These are phyloP conservation scores for Drosophila mauritiana DNA, from an alignment of 1,140 invertebrate species.

Conservation along the genomic window DNA sequence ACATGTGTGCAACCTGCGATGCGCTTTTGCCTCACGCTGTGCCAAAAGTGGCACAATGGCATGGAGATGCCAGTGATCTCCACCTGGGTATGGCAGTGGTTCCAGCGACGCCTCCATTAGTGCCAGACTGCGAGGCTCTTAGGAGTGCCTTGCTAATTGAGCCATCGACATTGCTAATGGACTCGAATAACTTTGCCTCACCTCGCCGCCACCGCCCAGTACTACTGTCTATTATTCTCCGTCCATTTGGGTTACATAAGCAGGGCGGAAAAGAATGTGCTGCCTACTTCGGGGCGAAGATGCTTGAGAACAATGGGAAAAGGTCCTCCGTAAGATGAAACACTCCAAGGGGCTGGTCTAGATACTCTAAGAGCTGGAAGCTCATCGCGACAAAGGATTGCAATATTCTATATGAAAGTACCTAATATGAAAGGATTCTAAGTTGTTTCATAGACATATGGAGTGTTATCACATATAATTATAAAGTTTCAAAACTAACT, in stretches of 20 bases:
- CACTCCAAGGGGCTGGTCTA: conserved; percentile 2
- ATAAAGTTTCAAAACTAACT: no score
- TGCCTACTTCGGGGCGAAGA: conserved; percentile 30
- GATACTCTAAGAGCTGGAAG: conserved; percentile 1
- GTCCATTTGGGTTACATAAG: conserved; percentile 43
- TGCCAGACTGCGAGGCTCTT: conserved; percentile 43
- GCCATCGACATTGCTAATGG: conserved; percentile 61
- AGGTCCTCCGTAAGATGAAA: conserved; percentile 19
- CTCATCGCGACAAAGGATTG: background rate
- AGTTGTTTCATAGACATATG: background rate
- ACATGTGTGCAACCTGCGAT: conserved; percentile 62
- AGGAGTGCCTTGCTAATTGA: conserved; percentile 58
- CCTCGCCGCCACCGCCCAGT: background rate
- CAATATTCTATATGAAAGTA: background rate
- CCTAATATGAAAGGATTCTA: background rate
- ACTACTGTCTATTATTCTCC: conserved; percentile 11
- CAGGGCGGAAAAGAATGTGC: conserved; percentile 5
- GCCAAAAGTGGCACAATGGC: conserved; percentile 71
- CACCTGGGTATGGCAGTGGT: background rate
- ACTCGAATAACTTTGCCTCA: conserved; percentile 51
- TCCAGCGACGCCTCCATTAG: conserved; percentile 70
- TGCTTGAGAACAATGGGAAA: conserved; percentile 37
- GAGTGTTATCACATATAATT: no score
- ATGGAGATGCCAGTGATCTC: conserved; percentile 7
- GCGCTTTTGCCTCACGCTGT: conserved; percentile 56